phyloP scores from a whole-genome alignment of 2,888 invertebrate genomes.

The Arctia plantaginis region DNA sequence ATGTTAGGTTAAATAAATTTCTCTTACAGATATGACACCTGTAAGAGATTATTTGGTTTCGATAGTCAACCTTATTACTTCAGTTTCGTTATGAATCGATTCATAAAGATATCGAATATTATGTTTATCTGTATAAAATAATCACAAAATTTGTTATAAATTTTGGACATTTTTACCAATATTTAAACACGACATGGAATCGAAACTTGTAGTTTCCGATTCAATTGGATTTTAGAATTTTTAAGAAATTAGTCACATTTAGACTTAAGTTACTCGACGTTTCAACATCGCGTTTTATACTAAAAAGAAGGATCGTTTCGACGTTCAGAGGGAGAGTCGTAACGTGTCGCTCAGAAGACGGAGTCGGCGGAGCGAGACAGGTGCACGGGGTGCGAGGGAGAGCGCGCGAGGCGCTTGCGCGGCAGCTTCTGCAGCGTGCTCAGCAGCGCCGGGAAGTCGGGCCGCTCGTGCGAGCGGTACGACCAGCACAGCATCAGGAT shows the following conservation, averaged over 20 bases:
- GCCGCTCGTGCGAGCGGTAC: conserved; percentile 93
- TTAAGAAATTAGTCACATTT: too few relatives aligned
- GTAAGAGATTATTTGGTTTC: background rate
- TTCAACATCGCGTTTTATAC: background rate
- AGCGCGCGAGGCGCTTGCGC: conserved; percentile 97
- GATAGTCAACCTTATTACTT: background rate
- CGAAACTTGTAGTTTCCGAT: too few relatives aligned
- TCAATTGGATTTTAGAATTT: too few relatives aligned
- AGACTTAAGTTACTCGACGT: too few relatives aligned
- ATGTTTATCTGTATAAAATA: background rate
- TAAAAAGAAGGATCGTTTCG: background rate
- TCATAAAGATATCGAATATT: background rate
- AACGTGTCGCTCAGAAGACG: conserved; percentile 89
- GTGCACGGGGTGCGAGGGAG: conserved; percentile 99
- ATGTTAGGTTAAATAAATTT: background rate
- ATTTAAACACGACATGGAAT: too few relatives aligned
- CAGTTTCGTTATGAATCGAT: background rate
- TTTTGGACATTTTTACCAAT: background rate
- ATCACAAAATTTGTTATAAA: background rate
- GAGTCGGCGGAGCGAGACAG: conserved; percentile 98
- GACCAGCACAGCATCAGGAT: conserved; percentile 99
- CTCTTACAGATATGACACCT: background rate
- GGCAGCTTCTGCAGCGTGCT: conserved; percentile 96
- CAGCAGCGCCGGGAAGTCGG: conserved; percentile 95
- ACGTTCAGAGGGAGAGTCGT: background rate